These are phyloP conservation scores for Ammospiza nelsoni DNA, from an alignment of 2,113 vertebrate genomes.

Conservation along the genomic window DNA sequence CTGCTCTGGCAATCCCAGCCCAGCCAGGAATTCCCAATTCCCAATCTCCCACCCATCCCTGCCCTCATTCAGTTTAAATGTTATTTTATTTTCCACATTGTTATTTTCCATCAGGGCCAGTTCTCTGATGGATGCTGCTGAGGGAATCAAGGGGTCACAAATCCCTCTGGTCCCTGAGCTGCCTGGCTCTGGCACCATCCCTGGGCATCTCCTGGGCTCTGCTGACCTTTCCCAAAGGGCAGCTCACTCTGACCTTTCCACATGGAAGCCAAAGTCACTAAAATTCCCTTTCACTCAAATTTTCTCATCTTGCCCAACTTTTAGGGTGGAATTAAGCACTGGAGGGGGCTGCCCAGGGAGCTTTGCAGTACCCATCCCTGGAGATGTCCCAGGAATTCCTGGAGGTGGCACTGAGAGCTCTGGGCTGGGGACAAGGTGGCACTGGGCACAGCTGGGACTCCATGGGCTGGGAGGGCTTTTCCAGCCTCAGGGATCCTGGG, in stretches of 20 bases:
- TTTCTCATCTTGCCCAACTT: background rate
- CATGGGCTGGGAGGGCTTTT: fast-evolving
- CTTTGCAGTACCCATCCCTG: background rate
- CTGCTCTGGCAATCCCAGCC: background rate
- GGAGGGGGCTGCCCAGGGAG: background rate
- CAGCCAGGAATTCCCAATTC: background rate
- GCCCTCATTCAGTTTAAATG: background rate
- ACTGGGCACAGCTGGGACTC: background rate
- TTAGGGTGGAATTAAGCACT: background rate
- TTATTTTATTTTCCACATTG: background rate
- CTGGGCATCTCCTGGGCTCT: background rate
- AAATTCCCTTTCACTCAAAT: background rate
- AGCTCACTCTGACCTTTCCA: background rate
- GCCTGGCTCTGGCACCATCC: background rate
- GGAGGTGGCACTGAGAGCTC: background rate
- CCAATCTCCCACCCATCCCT: background rate
- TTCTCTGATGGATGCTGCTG: background rate
- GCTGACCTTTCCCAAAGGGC: background rate
- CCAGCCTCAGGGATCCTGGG: fast-evolving
- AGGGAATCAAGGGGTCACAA: background rate
- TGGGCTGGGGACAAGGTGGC: background rate
- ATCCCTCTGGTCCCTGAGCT: background rate
- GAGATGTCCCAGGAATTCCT: background rate
- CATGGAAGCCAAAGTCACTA: background rate
- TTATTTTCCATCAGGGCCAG: background rate